A percentile compares a stretch with the other conserved stretches of the same genome.
Conservation (phyloP, 2,113 vertebrate genomes). For the Promerops cafer region DNA sequence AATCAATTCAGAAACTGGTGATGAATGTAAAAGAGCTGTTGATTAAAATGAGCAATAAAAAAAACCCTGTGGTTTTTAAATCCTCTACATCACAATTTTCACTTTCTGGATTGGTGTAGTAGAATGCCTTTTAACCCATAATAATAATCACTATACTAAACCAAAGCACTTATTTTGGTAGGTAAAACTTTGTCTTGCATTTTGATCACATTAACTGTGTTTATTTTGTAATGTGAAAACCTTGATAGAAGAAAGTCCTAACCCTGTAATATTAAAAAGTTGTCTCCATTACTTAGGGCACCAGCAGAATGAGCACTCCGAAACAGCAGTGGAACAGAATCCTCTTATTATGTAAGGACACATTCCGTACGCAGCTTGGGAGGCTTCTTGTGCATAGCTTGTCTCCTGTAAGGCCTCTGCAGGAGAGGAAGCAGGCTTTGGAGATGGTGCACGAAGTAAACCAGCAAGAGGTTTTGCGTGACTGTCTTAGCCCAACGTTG, state of each 20-base stretch:
- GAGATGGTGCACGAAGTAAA: conserved; percentile 83
- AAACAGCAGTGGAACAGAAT: conserved; percentile 89
- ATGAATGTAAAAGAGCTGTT: not conserved
- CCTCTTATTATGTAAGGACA: conserved; percentile 88
- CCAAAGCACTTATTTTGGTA: not conserved
- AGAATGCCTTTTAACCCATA: not conserved
- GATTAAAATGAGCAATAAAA: not conserved
- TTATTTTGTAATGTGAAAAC: not conserved
- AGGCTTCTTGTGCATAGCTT: conserved; percentile 88
- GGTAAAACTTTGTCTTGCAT: not conserved
- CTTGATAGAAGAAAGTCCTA: not conserved
- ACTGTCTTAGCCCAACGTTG: conserved; percentile 85
- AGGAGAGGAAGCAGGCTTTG: conserved; percentile 83
- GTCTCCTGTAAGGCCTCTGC: conserved; percentile 76
- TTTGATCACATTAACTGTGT: not conserved
- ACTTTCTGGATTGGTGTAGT: not conserved
- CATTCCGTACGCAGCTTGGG: conserved; percentile 86
- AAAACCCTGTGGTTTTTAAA: not conserved
- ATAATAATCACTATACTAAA: not conserved
- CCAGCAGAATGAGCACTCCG: conserved; percentile 72
- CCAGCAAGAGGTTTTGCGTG: conserved; percentile 88
- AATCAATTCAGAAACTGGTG: not conserved
- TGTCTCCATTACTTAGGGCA: conserved; percentile 15
- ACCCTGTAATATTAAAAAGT: not conserved
- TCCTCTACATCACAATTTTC: not conserved